Evolutionary conservation across 1,140 invertebrate species (phyloP), one percentile per base, ranked within the genome.

Genomic region (Trachelipus rathkii): DNA sequence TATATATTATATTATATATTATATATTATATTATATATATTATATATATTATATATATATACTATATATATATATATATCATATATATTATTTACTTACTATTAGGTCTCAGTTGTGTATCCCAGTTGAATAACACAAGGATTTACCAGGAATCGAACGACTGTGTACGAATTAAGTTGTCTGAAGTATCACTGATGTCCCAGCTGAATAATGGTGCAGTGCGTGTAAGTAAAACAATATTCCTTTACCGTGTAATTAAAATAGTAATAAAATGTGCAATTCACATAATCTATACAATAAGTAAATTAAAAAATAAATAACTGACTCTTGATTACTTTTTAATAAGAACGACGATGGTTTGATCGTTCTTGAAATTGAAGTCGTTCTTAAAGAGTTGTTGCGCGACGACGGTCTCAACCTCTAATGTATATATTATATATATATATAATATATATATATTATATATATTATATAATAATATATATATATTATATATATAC

Each of bases 131-230:
- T 10, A 71, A 0, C 68, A 53, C 44, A n/a, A 43, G 10, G 45
- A 68, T 0, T 33, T 72, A 0, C 5, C 9, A 0, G 21, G n/a
- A 0, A 76, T 78, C n/a, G 69, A 0, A 78, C 0, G 60, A 74
- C 0, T 95, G 93, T n/a, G 93, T 95, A 93, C 83, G 90, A 84
- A 89, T 86, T 19, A 94, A 94, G n/a, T 84, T 95, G 93, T 79
- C 85, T 95, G 71, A 89, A 90, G 45, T 93, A 94, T 84, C 93
- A 19, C 92, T 92, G 1, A 92, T 95, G 93, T 84, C n/a, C 92
- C 92, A 0, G 84, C 88, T 23, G 84, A 86, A 86, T 92, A n/a
- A n/a, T n/a, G n/a, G 10, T 95, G 93, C 78, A 85, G 88, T 95
- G 93, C 82, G 92, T 92, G 92, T 94, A 88, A 92, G 92, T 91